Evolutionary conservation across 2,113 vertebrate species (phyloP).

Genomic region (Cyphomyrus plagiostoma): DNA sequence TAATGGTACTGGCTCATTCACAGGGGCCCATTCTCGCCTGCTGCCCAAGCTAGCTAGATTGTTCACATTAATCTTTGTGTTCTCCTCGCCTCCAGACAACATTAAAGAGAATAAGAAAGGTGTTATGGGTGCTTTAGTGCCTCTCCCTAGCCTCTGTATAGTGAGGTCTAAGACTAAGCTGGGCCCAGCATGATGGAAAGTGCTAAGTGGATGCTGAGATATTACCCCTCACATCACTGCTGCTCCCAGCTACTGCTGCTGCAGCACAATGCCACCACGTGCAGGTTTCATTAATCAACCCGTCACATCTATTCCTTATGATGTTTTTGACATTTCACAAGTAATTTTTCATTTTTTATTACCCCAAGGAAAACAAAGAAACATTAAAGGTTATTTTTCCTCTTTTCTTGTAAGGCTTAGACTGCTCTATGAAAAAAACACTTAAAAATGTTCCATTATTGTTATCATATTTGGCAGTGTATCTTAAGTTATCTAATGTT

Average conservation of each 20-base stretch:
- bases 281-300: constrained; percentile 57
- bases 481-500: constrained; percentile 6
- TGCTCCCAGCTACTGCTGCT: constrained; percentile 32
- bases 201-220: constrained; percentile 36
- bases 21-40: constrained; percentile 26
- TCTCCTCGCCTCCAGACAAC: constrained; percentile 45
- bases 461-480: constrained; percentile 2
- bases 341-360: constrained; percentile 53
- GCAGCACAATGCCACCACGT: constrained; percentile 45
- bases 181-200: constrained; percentile 39
- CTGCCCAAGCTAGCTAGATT: constrained; percentile 30
- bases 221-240: constrained; percentile 45
- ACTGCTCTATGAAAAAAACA: constrained; percentile 33
- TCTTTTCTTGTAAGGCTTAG: constrained; percentile 36
- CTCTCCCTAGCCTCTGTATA: constrained; percentile 23
- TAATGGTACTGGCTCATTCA: constrained; percentile 33
- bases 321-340: constrained; percentile 55
- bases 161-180: constrained; percentile 10
- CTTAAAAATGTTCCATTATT: constrained; percentile 38
- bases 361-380: constrained; percentile 47
- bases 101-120: constrained; percentile 44
- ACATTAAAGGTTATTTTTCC: constrained; percentile 39
- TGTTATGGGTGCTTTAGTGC: constrained; percentile 39
- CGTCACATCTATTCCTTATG: constrained; percentile 54
- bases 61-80: constrained; percentile 44